Conservation (phyloP, 1,140 invertebrate species). For the Holotrichia oblita region DNA sequence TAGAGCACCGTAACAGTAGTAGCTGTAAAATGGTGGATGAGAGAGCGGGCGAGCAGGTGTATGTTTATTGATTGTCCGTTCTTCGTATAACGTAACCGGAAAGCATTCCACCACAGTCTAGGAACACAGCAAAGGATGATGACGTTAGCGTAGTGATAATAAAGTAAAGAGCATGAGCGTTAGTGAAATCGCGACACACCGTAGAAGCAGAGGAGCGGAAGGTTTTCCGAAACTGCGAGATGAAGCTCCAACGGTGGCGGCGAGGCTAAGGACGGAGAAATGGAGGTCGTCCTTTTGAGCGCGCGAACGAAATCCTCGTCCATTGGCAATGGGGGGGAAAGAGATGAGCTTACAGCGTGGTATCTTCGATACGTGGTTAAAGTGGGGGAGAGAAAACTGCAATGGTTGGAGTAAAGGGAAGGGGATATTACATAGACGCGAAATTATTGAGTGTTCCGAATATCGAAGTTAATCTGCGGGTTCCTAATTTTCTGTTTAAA, state of each 20-base stretch:
- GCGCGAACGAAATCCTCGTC: not conserved
- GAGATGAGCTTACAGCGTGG: not conserved
- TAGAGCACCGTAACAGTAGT: not conserved
- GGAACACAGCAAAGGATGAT: not conserved
- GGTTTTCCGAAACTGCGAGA: slow-evolving; percentile 6
- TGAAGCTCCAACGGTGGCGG: not conserved
- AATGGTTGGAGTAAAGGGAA: not conserved
- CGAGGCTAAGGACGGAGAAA: slow-evolving; percentile 4
- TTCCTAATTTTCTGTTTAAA: slow-evolving; percentile 5
- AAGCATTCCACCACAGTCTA: not conserved
- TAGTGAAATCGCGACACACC: not conserved
- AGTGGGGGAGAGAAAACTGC: not conserved
- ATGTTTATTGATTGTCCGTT: slow-evolving; percentile 30
- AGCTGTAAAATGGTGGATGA: not conserved
- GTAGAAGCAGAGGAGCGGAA: not conserved
- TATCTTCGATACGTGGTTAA: slow-evolving; percentile 16
- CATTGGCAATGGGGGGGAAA: not conserved
- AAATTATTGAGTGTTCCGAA: slow-evolving; percentile 6
- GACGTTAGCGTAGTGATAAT: slow-evolving; percentile 29
- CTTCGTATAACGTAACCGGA: slow-evolving; percentile 2
- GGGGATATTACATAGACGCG: not conserved
- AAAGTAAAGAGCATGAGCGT: not conserved
- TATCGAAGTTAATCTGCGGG: not conserved
- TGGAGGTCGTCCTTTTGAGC: slow-evolving; percentile 1
- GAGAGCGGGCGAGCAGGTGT: slow-evolving; percentile 20